A percentile compares a stretch with the other conserved stretches of the same genome.
phyloP scores from a whole-genome alignment of 2,888 invertebrate genomes.

The Arrhopalites spinosus region DNA sequence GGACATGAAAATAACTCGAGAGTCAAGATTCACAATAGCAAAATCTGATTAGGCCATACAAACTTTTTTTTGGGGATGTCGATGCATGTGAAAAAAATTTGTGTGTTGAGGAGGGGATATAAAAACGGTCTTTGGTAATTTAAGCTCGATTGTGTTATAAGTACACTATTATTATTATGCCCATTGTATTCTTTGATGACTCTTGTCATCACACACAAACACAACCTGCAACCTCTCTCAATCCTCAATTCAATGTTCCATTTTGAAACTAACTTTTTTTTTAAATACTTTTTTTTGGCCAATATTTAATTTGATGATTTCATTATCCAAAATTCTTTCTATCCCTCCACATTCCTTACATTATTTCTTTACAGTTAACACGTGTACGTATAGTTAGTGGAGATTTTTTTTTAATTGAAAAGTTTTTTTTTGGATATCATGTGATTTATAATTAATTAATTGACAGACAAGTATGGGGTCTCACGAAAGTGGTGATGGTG shows the following conservation, averaged over 20 bases:
- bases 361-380: too few relatives aligned
- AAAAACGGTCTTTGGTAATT: background rate
- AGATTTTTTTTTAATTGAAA: too few relatives aligned
- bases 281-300: background rate
- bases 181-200: background rate
- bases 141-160: slow-evolving; percentile 10
- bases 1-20: background rate
- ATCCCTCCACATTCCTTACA: background rate
- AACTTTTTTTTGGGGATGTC: background rate
- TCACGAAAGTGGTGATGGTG: too few relatives aligned
- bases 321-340: background rate
- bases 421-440: too few relatives aligned
- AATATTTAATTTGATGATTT: background rate
- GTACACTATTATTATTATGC: background rate
- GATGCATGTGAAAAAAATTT: background rate
- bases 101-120: background rate
- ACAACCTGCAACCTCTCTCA: background rate
- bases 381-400: too few relatives aligned
- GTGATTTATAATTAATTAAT: too few relatives aligned
- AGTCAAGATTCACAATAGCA: background rate
- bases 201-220: background rate
- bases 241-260: background rate
- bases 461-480: too few relatives aligned
- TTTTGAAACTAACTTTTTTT: background rate
- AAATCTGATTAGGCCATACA: background rate